Evolutionary conservation across 2,797 vertebrate species (phyloP).

Genomic region (Betta splendens): DNA sequence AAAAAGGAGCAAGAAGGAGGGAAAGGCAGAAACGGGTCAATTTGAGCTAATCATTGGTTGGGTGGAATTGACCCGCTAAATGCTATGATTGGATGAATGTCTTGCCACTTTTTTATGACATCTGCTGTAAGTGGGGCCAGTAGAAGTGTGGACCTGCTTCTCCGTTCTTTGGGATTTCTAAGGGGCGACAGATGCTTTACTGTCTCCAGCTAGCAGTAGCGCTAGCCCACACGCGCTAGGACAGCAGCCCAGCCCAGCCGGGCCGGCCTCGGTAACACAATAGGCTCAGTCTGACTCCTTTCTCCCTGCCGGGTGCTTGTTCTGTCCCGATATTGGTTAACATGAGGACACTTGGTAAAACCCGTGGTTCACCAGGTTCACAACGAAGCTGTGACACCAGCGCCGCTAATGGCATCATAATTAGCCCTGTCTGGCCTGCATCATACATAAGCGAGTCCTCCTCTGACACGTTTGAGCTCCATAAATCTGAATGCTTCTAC

Average conservation of each 20-base stretch:
- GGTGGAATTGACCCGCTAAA: slow-evolving; percentile 83
- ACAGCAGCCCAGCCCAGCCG: slow-evolving; percentile 9
- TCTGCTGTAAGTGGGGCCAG: slow-evolving; percentile 71
- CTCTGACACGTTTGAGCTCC: slow-evolving; percentile 55
- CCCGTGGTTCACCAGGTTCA: slow-evolving; percentile 50
- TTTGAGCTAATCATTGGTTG: slow-evolving; percentile 92
- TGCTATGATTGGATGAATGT: slow-evolving; percentile 86
- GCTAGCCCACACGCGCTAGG: slow-evolving; percentile 27
- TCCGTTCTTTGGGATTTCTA: slow-evolving; percentile 47
- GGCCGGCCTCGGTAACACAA: slow-evolving; percentile 49
- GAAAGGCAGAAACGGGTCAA: slow-evolving; percentile 80
- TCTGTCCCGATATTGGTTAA: slow-evolving; percentile 42
- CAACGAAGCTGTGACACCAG: slow-evolving; percentile 29
- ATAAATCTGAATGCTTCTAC: slow-evolving; percentile 72
- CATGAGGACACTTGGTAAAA: slow-evolving; percentile 45
- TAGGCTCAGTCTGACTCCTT: slow-evolving; percentile 47
- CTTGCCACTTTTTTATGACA: slow-evolving; percentile 82
- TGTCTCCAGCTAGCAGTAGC: slow-evolving; percentile 39
- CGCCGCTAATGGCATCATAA: slow-evolving; percentile 58
- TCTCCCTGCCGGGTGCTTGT: slow-evolving; percentile 46
- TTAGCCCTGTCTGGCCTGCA: slow-evolving; percentile 57
- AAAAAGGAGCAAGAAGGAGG: slow-evolving; percentile 75
- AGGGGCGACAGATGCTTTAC: slow-evolving; percentile 67
- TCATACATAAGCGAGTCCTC: slow-evolving; percentile 57
- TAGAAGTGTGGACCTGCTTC: slow-evolving; percentile 54